Evolutionary conservation across 2,797 vertebrate genomes (phyloP), one percentile per base, ranked within the genome.

Genomic region (Microchirus variegatus): DNA sequence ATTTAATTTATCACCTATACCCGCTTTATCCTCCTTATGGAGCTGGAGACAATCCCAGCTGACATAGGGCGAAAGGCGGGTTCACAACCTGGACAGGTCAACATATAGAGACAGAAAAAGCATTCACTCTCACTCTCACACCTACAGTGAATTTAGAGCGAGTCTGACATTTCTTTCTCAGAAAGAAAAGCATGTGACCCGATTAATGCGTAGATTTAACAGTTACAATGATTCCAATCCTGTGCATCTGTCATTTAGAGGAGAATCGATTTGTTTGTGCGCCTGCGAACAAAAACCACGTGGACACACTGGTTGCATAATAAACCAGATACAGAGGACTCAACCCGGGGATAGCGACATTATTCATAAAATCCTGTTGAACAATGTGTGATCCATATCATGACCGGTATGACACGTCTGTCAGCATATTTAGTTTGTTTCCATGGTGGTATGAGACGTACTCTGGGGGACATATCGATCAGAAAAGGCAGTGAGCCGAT

Each of bases 401-500:
- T 69, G 62, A 59, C 49, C 63, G 58, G 37, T 60, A 61, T 67
- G 61, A 71, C 59, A 68, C 43, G n/a, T n/a, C 42, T 78, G 54
- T 77, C 42, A 5, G 63, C 50, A 76, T 71, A 80, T 82, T 59
- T 47, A 61, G 77, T 70, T 41, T 6, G 63, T 86, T 87, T 90
- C 81, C 82, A 82, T 84, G 52, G 60, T 70, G 60, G 61, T 66
- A 73, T 68, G 76, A 84, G 85, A 75, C 76, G 63, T 58, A 74
- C 77, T 81, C 36, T n/a, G 59, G 65, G 61, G 76, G 50, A 63
- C 80, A 59, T 85, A 89, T 91, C 70, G 90, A 92, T 93, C 86
- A 55, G 61, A 78, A 78, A 64, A 89, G 73, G 68, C 81, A 82
- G 75, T 65, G 72, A 87, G 82, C 75, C 31, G 67, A 77, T 93